Base-by-base conservation (phyloP, 2,888 invertebrate species). In the Rhogogaster chlorosoma region DNA sequence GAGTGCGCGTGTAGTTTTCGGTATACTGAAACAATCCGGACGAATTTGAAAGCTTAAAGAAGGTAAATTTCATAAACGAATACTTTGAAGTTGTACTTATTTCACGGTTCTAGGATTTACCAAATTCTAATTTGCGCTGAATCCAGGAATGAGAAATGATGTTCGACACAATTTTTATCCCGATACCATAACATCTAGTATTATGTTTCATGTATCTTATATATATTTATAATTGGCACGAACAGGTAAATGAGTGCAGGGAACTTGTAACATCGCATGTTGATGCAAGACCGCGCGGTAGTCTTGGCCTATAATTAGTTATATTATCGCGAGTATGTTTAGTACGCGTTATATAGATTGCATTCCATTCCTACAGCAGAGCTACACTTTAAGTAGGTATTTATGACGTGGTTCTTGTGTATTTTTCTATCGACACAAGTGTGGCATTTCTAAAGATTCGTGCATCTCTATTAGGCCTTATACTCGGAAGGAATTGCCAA, bases 301-400 rank as follows among this genome's bases (percentile, higher is more conserved):
- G 71, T 73, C 71, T 18, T 38, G 42, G 71, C 71, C 71, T 73
- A 42, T 42, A 73, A 73, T 73, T 73, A 73, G 71, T 73, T 22
- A 42, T 73, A 73, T 73, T 73, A 73, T 73, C 71, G 71, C 71
- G 36, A 73, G 71, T 73, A 26, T 73, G 71, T 36, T 73, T 12
- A 73, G 71, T 73, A 42, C 71, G 29, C 42, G 71, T 73, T 73
- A 18, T 73, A 42, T 73, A 73, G 42, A 73, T 73, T 73, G 71
- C n/a, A 73, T 73, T 73, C 71, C 71, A 73, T 73, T 73, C 71
- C 71, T 73, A n/a, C 22, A n/a, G 22, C 10, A 32, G 15, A 42
- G 71, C 71, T 42, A 73, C 42, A 73, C 71, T 38, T 26, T 22
- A 73, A 42, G 18, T 22, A n/a, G 71, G 71, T 73, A 73, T 73